Evolutionary conservation across 2,797 vertebrate species (phyloP).

Genomic region (Sebastes matsubarae): DNA sequence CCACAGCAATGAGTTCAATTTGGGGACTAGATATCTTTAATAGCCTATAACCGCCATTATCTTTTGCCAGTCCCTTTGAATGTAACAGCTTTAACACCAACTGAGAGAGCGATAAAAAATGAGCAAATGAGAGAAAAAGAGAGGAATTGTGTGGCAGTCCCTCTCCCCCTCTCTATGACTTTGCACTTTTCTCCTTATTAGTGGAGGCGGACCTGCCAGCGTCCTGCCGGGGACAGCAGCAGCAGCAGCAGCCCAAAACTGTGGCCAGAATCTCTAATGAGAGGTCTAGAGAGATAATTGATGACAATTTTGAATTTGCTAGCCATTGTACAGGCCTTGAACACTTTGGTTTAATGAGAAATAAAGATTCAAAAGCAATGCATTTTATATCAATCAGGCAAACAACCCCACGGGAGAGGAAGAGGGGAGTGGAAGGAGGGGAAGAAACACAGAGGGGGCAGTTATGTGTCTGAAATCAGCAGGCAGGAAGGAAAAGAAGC

Average conservation of each 20-base stretch:
- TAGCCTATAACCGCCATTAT: neutral
- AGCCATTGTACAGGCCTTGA: constrained; percentile 45
- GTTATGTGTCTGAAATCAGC: constrained; percentile 27
- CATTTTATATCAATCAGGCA: constrained; percentile 73
- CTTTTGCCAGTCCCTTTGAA: neutral
- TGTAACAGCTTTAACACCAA: constrained; percentile 3
- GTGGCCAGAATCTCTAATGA: constrained; percentile 78
- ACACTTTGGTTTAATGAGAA: constrained; percentile 73
- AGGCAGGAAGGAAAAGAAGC: constrained; percentile 9
- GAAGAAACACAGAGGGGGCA: neutral
- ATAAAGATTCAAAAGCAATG: constrained; percentile 75
- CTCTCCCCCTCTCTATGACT: constrained; percentile 63
- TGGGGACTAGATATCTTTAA: neutral
- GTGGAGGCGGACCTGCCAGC: constrained; percentile 52
- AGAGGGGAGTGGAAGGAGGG: neutral
- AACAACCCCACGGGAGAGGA: constrained; percentile 53
- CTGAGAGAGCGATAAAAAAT: constrained; percentile 15
- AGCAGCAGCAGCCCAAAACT: constrained; percentile 45
- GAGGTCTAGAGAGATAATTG: constrained; percentile 65
- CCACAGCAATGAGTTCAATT: neutral
- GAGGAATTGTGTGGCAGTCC: constrained; percentile 6
- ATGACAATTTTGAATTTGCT: constrained; percentile 70
- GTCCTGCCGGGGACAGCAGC: constrained; percentile 51
- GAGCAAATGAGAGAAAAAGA: constrained; percentile 25
- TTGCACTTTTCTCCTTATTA: constrained; percentile 78